These are phyloP conservation scores for Charadrius vociferus DNA, from an alignment of 2,113 vertebrate species.

Conservation along the genomic window DNA sequence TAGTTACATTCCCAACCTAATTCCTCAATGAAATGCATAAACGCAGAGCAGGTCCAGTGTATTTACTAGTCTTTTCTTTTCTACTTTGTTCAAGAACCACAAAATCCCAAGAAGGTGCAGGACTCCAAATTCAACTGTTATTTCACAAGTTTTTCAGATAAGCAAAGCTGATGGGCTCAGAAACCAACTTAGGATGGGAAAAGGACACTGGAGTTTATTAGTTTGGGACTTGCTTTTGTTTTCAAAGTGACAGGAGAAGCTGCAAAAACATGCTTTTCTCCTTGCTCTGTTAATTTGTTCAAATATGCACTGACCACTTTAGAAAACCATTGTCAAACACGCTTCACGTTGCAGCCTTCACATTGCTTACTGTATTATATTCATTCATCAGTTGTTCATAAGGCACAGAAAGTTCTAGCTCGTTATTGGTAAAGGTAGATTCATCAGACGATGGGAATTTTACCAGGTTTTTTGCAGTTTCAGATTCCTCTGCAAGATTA, in stretches of 20 bases:
- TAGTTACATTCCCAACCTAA: conserved; percentile 1
- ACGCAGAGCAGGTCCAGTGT: conserved; percentile 49
- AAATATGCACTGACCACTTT: not conserved
- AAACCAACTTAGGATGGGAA: not conserved
- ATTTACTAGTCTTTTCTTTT: conserved; percentile 42
- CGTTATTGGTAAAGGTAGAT: conserved; percentile 87
- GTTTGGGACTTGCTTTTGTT: conserved; percentile 32
- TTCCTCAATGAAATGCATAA: conserved; percentile 19
- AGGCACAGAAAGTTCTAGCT: conserved; percentile 84
- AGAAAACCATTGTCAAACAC: not conserved
- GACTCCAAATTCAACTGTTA: conserved; percentile 37
- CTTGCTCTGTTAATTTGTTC: conserved; percentile 4
- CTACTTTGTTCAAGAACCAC: conserved; percentile 18
- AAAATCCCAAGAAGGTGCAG: not conserved
- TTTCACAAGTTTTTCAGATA: conserved; percentile 47
- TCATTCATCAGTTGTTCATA: conserved; percentile 93
- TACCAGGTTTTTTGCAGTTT: conserved; percentile 73
- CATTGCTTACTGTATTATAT: conserved; percentile 85
- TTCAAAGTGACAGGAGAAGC: conserved; percentile 12
- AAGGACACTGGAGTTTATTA: not conserved
- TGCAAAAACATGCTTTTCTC: not conserved
- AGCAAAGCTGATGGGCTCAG: conserved; percentile 17
- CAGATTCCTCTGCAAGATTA: conserved; percentile 77
- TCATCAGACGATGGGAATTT: conserved; percentile 85
- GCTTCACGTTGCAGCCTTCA: conserved; percentile 76